A percentile compares a stretch with the other conserved stretches of the same genome.
These are phyloP conservation scores for Pristionchus entomophagus DNA, from an alignment of 2,888 invertebrate species.

Conservation along the genomic window DNA sequence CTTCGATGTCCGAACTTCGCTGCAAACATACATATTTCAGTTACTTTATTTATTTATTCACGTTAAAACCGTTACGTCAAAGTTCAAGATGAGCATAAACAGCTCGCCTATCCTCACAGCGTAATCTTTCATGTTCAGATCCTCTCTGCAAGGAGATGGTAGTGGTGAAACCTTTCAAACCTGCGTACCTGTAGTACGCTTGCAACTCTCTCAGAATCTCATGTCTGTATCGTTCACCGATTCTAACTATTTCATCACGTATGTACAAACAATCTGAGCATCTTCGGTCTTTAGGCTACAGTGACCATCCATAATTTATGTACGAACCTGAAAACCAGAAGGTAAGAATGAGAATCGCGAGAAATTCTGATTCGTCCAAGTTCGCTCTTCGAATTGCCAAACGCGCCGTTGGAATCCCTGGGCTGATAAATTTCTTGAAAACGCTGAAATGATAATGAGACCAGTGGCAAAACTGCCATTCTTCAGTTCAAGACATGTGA, in stretches of 20 bases:
- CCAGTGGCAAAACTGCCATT: not conserved
- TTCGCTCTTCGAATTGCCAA: not conserved
- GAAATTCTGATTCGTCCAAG: not conserved
- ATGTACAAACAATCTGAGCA: not conserved
- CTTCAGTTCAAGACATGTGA: no score
- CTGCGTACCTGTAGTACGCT: not conserved
- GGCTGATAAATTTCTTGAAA: not conserved
- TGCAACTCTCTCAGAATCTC: not conserved
- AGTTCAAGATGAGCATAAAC: slow-evolving; percentile 26
- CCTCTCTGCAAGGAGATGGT: not conserved
- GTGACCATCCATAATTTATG: no score
- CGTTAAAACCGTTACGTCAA: not conserved
- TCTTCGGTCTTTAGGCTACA: not conserved
- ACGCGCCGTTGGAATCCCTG: not conserved
- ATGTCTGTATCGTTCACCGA: not conserved
- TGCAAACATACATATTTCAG: not conserved
- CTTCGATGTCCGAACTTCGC: not conserved
- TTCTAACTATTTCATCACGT: not conserved
- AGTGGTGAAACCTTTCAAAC: not conserved
- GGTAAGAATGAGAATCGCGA: not conserved
- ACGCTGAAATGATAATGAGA: not conserved
- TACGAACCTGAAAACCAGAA: slow-evolving; percentile 5
- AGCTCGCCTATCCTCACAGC: not conserved
- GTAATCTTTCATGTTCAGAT: not conserved
- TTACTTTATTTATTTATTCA: not conserved